Evolutionary conservation across 2,113 vertebrate species (phyloP), one percentile per base, ranked within the genome.

Genomic region (Scalopus aquaticus): DNA sequence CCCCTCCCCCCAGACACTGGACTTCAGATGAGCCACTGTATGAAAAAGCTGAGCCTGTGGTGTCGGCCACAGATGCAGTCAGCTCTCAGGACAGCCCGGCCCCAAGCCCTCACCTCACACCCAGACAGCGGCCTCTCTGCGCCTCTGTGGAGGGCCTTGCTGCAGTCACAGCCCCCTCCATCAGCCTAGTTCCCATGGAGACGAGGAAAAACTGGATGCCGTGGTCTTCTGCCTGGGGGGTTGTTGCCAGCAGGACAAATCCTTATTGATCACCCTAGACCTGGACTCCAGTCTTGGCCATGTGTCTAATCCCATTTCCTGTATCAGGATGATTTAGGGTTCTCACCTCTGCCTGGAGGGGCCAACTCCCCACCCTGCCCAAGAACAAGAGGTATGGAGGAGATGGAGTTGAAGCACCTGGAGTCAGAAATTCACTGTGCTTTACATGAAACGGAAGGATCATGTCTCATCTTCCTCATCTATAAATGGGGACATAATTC

Each of bases 11-110:
- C 35, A 11, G 9, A 3, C 49, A 22, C 51, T 8, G 26, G 22
- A 28, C 17, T 44, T 58, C 64, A 37, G 74, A 49, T 24, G n/a
- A 51, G 46, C 16, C 60, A 30, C 49, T 17, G 1, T 54, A 46
- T 7, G 17, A 26, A 39, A 56, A 20, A 46, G 30, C 69, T 16
- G 11, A 16, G 28, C 44, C 19, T 9, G n/a, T 6, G 15, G 12
- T 24, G 6, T 32, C 3, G 3, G 20, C 22, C 22, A 42, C 1
- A 28, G 81, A 51, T 0, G 32, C 32, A 28, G 1, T 3, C 32
- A 24, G 73, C 22, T 51, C 24, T 0, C 1, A 1, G 13, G 32
- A 19, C 26, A 26, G 24, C 64, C 30, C 35, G 30, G 24, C n/a
- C 37, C 15, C 39, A 54, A 19, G 56, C 32, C 30, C 46, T 49